Evolutionary conservation across 2,888 invertebrate genomes (phyloP).

Genomic region (Calameuta idolon): DNA sequence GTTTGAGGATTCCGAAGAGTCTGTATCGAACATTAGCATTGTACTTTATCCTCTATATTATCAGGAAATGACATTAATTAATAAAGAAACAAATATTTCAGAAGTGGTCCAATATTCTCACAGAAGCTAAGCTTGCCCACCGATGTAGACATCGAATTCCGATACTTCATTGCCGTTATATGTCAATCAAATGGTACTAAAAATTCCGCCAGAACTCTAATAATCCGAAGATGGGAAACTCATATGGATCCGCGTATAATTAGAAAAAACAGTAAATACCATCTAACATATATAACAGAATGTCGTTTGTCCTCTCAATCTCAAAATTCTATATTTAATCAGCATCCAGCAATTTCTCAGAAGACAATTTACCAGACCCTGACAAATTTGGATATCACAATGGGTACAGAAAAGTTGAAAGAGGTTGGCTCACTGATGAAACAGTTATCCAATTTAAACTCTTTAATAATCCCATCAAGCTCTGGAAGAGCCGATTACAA

Average conservation of each 20-base stretch:
- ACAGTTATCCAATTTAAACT: constrained; percentile 88
- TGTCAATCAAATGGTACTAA: constrained; percentile 71
- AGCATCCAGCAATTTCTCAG: constrained; percentile 56
- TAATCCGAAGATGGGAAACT: constrained; percentile 86
- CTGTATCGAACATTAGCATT: constrained; percentile 28
- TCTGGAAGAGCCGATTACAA: constrained; percentile 80
- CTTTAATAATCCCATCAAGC: constrained; percentile 81
- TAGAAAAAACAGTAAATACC: constrained; percentile 64
- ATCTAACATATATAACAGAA: constrained; percentile 10
- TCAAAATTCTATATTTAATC: constrained; percentile 7
- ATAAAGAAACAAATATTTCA: constrained; percentile 39
- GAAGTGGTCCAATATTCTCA: constrained; percentile 61
- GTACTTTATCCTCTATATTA: not conserved
- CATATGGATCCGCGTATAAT: constrained; percentile 77
- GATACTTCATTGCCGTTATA: constrained; percentile 81
- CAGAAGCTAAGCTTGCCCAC: constrained; percentile 75
- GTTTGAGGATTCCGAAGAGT: constrained; percentile 51
- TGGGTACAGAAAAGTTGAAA: constrained; percentile 73
- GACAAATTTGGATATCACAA: constrained; percentile 78
- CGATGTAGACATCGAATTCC: constrained; percentile 76
- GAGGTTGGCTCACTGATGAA: constrained; percentile 88
- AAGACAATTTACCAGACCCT: constrained; percentile 65
- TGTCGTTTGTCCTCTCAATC: not conserved
- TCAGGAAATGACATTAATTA: not conserved
- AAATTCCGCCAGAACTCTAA: constrained; percentile 66